These are phyloP conservation scores for Microcebus lehilahytsara DNA, from an alignment of 2,113 vertebrate species.

Conservation along the genomic window DNA sequence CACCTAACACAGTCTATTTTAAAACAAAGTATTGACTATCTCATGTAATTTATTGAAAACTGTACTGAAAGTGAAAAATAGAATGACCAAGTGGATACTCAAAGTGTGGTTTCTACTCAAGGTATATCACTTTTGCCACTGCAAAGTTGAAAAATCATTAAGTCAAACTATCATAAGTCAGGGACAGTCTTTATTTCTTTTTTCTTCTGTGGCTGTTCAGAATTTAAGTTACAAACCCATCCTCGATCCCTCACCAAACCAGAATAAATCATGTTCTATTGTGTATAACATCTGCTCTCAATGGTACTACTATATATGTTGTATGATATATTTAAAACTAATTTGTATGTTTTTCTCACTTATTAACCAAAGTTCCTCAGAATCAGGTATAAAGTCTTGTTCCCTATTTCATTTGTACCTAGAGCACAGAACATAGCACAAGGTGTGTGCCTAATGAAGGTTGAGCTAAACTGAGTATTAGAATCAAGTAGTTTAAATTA, in stretches of 20 bases:
- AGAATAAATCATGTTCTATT: background rate
- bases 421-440: background rate
- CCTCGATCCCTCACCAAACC: background rate
- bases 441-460: background rate
- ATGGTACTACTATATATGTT: background rate
- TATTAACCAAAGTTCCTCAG: background rate
- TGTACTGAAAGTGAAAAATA: background rate
- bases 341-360: background rate
- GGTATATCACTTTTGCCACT: too few species aligned
- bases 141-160: background rate
- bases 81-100: background rate
- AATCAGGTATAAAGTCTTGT: background rate
- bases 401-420: background rate
- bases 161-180: background rate
- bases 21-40: background rate
- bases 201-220: slow-evolving; percentile 5
- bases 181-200: background rate
- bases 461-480: background rate
- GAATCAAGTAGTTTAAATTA: background rate
- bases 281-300: background rate
- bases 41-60: background rate
- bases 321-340: background rate
- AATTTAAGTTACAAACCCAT: background rate
- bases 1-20: background rate
- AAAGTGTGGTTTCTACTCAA: background rate